Percentiles rank a stretch among this genome's conserved stretches.
These are phyloP conservation scores for Meloidogyne floridensis DNA, from an alignment of 1,140 invertebrate genomes.

Conservation along the genomic window DNA sequence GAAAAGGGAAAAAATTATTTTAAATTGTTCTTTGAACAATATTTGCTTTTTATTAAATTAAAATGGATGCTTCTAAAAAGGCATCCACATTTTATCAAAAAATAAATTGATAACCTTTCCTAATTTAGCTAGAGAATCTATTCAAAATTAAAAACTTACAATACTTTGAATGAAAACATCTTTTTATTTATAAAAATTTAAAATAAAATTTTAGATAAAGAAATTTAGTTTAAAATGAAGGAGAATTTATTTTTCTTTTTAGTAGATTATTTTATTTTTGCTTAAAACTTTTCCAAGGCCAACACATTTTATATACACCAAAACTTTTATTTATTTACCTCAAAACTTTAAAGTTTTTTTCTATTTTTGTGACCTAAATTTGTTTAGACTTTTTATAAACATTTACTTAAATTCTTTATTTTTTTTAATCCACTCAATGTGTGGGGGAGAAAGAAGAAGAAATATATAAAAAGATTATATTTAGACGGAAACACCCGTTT, in stretches of 20 bases:
- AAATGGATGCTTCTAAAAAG: too few relatives aligned
- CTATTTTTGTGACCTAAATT: not conserved
- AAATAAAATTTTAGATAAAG: too few relatives aligned
- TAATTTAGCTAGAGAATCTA: not conserved
- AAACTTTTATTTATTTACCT: not conserved
- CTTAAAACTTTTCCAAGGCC: too few relatives aligned
- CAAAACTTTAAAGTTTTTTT: not conserved
- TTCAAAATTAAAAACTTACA: not conserved
- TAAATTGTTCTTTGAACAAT: too few relatives aligned
- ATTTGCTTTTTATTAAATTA: too few relatives aligned
- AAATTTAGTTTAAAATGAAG: too few relatives aligned
- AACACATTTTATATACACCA: too few relatives aligned
- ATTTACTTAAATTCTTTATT: not conserved
- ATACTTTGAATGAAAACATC: not conserved
- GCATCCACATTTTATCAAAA: too few relatives aligned
- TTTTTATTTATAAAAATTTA: too few relatives aligned
- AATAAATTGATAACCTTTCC: too few relatives aligned
- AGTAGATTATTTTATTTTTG: too few relatives aligned
- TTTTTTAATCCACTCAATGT: not conserved
- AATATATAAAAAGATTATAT: not conserved
- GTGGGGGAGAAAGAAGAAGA: not conserved
- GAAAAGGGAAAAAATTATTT: not conserved
- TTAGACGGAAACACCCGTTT: slow-evolving; percentile 1
- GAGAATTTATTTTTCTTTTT: too few relatives aligned
- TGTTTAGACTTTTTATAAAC: not conserved